Conservation (phyloP, 2,113 vertebrate species). For the Microtus montanus region DNA sequence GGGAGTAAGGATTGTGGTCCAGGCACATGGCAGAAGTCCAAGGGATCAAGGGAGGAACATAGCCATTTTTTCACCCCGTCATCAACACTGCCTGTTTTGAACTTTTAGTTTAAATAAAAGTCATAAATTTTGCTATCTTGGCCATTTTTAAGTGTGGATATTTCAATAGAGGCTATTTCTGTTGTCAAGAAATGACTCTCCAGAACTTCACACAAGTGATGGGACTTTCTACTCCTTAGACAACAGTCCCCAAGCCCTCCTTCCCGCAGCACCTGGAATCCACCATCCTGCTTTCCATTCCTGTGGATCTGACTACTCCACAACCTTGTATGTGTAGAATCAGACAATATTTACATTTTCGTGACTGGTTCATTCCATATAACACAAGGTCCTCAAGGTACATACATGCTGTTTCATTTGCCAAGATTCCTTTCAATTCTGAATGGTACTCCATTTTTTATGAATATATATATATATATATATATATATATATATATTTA, state of each 20-base stretch:
- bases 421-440: neutral
- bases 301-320: neutral
- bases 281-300: neutral
- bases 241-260: neutral
- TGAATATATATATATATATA: neutral
- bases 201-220: neutral
- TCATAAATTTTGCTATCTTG: neutral
- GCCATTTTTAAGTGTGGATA: neutral
- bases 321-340: neutral
- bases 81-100: neutral
- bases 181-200: neutral
- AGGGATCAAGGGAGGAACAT: no score
- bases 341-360: neutral
- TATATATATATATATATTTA: no score
- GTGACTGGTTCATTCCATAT: neutral
- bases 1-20: fast-evolving
- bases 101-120: neutral
- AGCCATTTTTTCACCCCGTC: neutral
- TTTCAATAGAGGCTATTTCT: neutral
- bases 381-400: neutral
- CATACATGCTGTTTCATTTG: neutral
- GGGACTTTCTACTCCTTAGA: neutral
- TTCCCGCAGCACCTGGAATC: no score
- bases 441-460: neutral
- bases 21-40: neutral